phyloP scores from a whole-genome alignment of 2,888 invertebrate genomes.

The Dinocampus coccinellae region DNA sequence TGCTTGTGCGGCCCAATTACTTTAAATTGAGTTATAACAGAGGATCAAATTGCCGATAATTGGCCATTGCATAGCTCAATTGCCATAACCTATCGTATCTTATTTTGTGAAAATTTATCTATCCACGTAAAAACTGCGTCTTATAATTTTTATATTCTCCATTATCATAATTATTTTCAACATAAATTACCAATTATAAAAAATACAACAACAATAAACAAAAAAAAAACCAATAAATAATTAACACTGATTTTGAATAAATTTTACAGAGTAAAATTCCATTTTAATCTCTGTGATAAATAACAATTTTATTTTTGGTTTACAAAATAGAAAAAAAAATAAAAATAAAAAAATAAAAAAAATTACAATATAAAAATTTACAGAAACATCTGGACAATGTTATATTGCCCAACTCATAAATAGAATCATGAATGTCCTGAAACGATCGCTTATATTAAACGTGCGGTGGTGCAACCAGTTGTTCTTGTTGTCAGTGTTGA shows the following conservation, averaged over 20 bases:
- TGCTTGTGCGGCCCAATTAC: conserved; percentile 60
- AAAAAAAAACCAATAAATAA: too few species aligned
- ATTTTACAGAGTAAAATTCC: background rate
- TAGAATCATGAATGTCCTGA: conserved; percentile 59
- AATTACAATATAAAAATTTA: background rate
- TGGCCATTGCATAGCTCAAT: conserved; percentile 62
- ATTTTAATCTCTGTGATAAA: too few species aligned
- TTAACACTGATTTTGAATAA: background rate
- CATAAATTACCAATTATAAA: background rate
- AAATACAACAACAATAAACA: too few species aligned
- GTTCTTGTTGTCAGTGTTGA: conserved; percentile 36
- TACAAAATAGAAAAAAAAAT: background rate
- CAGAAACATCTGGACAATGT: conserved; percentile 2
- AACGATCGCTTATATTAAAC: conserved; percentile 56
- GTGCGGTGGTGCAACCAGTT: conserved; percentile 51
- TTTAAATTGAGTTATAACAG: conserved; percentile 65
- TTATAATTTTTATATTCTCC: conserved; percentile 11
- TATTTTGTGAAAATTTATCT: background rate
- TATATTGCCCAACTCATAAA: conserved; percentile 59
- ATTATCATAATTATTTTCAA: background rate
- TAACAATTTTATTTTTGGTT: too few species aligned
- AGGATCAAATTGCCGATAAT: conserved; percentile 64
- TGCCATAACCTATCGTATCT: conserved; percentile 41
- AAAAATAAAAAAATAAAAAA: background rate
- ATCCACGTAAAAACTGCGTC: background rate